Conservation (phyloP, 2,113 vertebrate species). For the Poecilia latipinna region DNA sequence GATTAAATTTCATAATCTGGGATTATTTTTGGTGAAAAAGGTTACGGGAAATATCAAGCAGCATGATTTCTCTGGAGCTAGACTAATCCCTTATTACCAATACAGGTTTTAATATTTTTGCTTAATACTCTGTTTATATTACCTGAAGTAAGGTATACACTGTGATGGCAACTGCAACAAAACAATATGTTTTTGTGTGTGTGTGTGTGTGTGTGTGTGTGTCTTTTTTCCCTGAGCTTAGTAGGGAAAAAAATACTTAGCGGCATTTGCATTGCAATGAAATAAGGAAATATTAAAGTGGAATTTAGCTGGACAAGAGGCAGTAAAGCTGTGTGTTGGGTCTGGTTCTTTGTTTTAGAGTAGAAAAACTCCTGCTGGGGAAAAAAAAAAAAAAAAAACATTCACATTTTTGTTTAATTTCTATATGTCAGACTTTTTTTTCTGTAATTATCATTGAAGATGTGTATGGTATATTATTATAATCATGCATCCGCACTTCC, state of each 20-base stretch:
- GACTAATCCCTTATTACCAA: slow-evolving; percentile 57
- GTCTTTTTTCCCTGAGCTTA: neutral
- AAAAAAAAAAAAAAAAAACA: too few relatives aligned
- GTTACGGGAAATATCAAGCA: slow-evolving; percentile 47
- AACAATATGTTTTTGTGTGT: neutral
- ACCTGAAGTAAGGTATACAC: slow-evolving; percentile 27
- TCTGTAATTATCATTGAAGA: neutral
- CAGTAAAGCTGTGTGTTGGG: neutral
- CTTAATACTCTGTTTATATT: slow-evolving; percentile 36
- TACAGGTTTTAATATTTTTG: slow-evolving; percentile 50
- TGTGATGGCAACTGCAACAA: slow-evolving; percentile 9
- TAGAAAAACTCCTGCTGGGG: neutral
- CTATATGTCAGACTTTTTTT: neutral
- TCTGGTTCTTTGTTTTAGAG: neutral
- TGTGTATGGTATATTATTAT: too few relatives aligned
- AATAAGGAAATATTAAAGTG: neutral
- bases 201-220: too few relatives aligned
- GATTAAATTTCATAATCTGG: slow-evolving; percentile 70
- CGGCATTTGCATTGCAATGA: neutral
- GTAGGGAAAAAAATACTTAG: neutral
- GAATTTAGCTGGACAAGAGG: neutral
- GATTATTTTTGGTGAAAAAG: slow-evolving; percentile 55
- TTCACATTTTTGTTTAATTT: neutral
- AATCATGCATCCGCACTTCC: neutral
- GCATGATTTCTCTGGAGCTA: slow-evolving; percentile 16